A percentile compares a stretch with the other conserved stretches of the same genome.
Conservation (phyloP, 2,113 vertebrate genomes). For the Salvelinus namaycush region DNA sequence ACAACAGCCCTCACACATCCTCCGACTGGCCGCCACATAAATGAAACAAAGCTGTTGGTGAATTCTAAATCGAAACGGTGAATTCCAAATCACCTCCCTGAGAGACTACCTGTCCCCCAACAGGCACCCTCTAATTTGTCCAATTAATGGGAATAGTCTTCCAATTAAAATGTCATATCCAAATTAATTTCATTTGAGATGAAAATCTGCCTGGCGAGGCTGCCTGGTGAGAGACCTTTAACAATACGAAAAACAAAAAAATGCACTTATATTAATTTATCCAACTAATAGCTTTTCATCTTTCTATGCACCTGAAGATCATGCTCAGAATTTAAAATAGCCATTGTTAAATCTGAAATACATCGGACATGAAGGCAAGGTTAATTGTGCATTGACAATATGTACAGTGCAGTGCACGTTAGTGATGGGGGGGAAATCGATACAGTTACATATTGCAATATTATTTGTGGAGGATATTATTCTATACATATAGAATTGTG, state of each 20-base stretch:
- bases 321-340: neutral
- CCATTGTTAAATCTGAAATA: neutral
- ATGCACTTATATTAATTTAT: conserved; percentile 18
- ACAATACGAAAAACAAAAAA: conserved; percentile 32
- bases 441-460: no score
- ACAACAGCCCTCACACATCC: conserved; percentile 21
- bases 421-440: no score
- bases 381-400: neutral
- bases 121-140: conserved; percentile 70
- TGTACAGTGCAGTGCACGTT: neutral
- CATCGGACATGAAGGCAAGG: neutral
- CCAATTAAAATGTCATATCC: conserved; percentile 76
- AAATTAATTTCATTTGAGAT: conserved; percentile 69
- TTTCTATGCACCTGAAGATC: conserved; percentile 5
- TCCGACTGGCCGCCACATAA: conserved; percentile 51
- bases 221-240: conserved; percentile 49
- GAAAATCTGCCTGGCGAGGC: conserved; percentile 49
- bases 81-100: conserved; percentile 63
- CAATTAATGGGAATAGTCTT: conserved; percentile 72
- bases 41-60: conserved; percentile 44
- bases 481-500: no score
- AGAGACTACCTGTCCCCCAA: conserved; percentile 66
- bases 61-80: conserved; percentile 64
- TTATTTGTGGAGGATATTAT: no score
- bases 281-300: conserved; percentile 8